Evolutionary conservation across 2,888 invertebrate genomes (phyloP).

Genomic region (Epinotia nisella): DNA sequence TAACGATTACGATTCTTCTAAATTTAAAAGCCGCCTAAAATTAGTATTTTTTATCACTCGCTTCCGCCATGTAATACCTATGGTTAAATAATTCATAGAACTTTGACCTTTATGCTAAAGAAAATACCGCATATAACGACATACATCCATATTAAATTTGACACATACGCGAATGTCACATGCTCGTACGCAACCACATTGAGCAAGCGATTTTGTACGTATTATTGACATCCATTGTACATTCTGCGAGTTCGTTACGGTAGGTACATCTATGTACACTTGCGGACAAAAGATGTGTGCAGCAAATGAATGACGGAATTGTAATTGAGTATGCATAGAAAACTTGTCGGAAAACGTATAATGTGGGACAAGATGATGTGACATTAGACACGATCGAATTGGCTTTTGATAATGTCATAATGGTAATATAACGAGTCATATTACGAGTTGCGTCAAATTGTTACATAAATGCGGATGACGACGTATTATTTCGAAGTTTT

Average conservation of each 20-base stretch:
- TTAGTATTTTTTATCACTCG: too few species aligned
- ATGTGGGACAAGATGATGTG: constrained; percentile 16
- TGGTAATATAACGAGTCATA: neutral
- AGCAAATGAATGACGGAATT: constrained; percentile 17
- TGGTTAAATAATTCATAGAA: constrained; percentile 21
- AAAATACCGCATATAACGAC: constrained; percentile 31
- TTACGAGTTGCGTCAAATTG: neutral
- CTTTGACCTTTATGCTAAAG: constrained; percentile 34
- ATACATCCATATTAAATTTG: constrained; percentile 37
- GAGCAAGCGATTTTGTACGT: constrained; percentile 54
- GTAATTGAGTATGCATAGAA: constrained; percentile 20
- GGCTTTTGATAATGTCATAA: neutral
- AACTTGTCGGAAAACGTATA: constrained; percentile 11
- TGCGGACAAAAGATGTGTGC: constrained; percentile 36
- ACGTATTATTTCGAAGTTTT: neutral
- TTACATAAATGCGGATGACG: neutral
- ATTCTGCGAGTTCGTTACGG: constrained; percentile 45
- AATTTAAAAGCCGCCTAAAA: too few species aligned
- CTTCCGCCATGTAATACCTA: neutral
- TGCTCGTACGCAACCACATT: constrained; percentile 46
- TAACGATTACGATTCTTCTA: too few species aligned
- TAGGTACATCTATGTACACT: constrained; percentile 36
- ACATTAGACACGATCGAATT: neutral
- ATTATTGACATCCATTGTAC: constrained; percentile 48
- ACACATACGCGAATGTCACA: constrained; percentile 39